Evolutionary conservation across 2,888 invertebrate genomes (phyloP).

Genomic region (Callinectes sapidus): DNA sequence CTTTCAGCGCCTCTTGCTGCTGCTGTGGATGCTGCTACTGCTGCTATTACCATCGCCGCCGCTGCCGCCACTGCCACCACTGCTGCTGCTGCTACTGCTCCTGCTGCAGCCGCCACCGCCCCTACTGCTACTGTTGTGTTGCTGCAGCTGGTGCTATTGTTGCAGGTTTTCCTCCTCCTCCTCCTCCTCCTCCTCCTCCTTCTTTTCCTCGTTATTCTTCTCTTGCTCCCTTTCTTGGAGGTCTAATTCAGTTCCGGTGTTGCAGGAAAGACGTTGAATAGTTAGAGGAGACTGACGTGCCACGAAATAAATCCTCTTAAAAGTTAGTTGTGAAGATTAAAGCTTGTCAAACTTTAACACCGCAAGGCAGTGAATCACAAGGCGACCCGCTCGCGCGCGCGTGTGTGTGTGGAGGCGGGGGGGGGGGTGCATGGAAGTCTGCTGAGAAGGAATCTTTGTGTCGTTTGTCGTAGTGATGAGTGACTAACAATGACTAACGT

Average conservation of each 20-base stretch:
- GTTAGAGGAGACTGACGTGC: not conserved
- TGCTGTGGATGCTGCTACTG: too few species aligned
- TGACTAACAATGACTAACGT: too few species aligned
- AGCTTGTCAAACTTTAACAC: not conserved
- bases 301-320: not conserved
- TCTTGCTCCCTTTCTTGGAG: not conserved
- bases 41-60: too few species aligned
- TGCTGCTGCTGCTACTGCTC: too few species aligned
- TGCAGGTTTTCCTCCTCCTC: not conserved
- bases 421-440: not conserved
- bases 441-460: not conserved
- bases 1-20: too few species aligned
- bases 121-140: too few species aligned
- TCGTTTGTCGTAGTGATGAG: too few species aligned
- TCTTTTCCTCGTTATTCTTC: not conserved
- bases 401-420: not conserved
- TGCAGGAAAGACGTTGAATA: not conserved
- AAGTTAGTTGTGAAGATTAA: not conserved
- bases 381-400: not conserved
- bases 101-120: too few species aligned
- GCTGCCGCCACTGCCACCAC: too few species aligned
- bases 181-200: not conserved
- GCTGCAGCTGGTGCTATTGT: too few species aligned
- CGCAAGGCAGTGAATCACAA: not conserved
- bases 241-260: not conserved